Evolutionary conservation across 2,797 vertebrate species (phyloP), one percentile per base, ranked within the genome.

Genomic region (Staurois parvus): DNA sequence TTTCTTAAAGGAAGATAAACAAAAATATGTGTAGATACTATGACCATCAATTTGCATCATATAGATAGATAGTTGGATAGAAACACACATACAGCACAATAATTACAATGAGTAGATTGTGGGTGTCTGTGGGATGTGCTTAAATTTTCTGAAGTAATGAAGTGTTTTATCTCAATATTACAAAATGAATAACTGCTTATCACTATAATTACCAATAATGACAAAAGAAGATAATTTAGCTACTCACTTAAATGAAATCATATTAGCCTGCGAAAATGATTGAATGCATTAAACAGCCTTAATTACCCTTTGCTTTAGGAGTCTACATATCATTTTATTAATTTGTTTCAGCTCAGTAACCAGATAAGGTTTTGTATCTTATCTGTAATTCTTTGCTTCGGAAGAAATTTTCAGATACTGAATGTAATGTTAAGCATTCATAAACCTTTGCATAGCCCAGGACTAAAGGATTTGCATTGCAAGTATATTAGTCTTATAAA

Each of bases 261-360:
- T 90, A 83, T 90, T 91, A 89, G 79, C 79, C 69, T 24, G 9
- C 88, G 79, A 87, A 85, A 90, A 91, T 88, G 84, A 89, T 89
- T 93, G 88, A 87, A 89, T 90, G 87, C 67, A 87, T 91, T 81
- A 93, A 90, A 90, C 86, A 68, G 32, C 84, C 70, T 90, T 89
- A 90, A 91, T 91, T 85, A 92, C 84, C 56, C 83, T 89, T 85
- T 89, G 12, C 45, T 90, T 90, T 88, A 89, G 88, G 76, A 91
- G 85, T 86, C 85, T 79, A 59, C 88, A 72, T 84, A 87, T 89
- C 74, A 89, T 88, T 84, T 84, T 90, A 87, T 85, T 89, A 88
- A 90, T 89, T 89, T 15, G 86, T 79, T 92, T 89, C 81, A 90
- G 89, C 85, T 88, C 74, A 91, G n/a, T 90, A 86, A 89, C 34